Evolutionary conservation across 2,797 vertebrate species (phyloP).

Genomic region (Cyprinella venusta): DNA sequence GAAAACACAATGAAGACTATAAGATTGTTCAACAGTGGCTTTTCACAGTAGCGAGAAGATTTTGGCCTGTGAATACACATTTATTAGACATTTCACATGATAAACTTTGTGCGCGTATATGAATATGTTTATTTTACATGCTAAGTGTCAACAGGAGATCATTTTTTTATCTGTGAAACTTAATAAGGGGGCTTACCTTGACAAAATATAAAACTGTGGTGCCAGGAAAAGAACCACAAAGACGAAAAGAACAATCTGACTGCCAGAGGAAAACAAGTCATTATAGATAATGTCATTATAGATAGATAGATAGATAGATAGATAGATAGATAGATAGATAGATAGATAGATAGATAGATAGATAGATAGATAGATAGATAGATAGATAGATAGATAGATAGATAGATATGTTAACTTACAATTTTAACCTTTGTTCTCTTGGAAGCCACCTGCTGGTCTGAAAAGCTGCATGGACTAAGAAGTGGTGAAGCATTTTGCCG

Average conservation of each 20-base stretch:
- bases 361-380: background rate
- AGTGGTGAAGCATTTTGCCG: slow-evolving; percentile 76
- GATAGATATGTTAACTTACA: slow-evolving; percentile 68
- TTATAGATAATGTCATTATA: too few relatives aligned
- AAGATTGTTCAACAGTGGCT: slow-evolving; percentile 84
- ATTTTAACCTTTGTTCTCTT: slow-evolving; percentile 72
- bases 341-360: too few relatives aligned
- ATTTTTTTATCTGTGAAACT: background rate
- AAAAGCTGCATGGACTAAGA: slow-evolving; percentile 75
- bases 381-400: slow-evolving; percentile 3
- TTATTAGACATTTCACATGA: slow-evolving; percentile 14
- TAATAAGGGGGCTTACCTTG: slow-evolving; percentile 67
- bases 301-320: too few relatives aligned
- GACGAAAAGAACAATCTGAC: slow-evolving; percentile 76
- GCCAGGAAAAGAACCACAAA: slow-evolving; percentile 71
- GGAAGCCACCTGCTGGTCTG: slow-evolving; percentile 77
- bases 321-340: too few relatives aligned
- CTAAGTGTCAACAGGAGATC: background rate
- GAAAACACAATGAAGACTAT: slow-evolving; percentile 77
- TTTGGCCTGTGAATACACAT: slow-evolving; percentile 72
- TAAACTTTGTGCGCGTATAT: background rate
- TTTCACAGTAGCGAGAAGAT: slow-evolving; percentile 82
- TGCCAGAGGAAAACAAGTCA: slow-evolving; percentile 63
- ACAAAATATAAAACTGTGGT: slow-evolving; percentile 77
- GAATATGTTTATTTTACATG: slow-evolving; percentile 24